Conservation (phyloP, 2,113 vertebrate species). For the Poeciliopsis prolifica region DNA sequence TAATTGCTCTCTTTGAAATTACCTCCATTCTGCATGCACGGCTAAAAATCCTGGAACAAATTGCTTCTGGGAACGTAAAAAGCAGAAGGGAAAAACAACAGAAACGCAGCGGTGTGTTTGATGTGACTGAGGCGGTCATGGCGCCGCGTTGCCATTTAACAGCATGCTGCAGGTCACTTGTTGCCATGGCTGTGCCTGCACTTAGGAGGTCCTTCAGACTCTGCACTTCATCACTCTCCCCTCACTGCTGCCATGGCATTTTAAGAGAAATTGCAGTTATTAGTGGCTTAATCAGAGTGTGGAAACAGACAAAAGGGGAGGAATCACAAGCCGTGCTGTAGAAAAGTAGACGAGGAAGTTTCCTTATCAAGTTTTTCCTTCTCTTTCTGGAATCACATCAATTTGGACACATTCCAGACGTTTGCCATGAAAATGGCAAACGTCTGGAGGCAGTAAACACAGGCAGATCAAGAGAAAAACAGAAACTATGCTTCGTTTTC, state of each 20-base stretch:
- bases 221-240: not conserved
- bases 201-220: slow-evolving; percentile 2
- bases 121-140: slow-evolving; percentile 35
- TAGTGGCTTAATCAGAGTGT: too few species aligned
- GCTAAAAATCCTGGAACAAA: slow-evolving; percentile 28
- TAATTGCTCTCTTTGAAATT: slow-evolving; percentile 50
- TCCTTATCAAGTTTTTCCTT: not conserved
- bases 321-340: not conserved
- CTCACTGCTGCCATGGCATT: slow-evolving; percentile 2
- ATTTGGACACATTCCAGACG: too few species aligned
- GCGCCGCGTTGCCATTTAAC: not conserved
- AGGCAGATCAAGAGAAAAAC: too few species aligned
- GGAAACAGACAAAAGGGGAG: not conserved
- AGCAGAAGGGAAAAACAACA: slow-evolving; percentile 1
- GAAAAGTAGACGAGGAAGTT: not conserved
- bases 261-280: not conserved
- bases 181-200: slow-evolving; percentile 48
- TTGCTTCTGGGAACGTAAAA: not conserved
- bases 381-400: not conserved
- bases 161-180: slow-evolving; percentile 25
- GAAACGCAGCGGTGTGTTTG: slow-evolving; percentile 38
- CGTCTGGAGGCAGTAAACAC: too few species aligned
- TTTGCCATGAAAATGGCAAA: too few species aligned
- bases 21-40: slow-evolving; percentile 17
- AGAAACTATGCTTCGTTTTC: too few species aligned